A percentile compares a stretch with the other conserved stretches of the same genome.
Conservation (phyloP, 2,888 invertebrate species). For the Hirtodrosophila duncani region DNA sequence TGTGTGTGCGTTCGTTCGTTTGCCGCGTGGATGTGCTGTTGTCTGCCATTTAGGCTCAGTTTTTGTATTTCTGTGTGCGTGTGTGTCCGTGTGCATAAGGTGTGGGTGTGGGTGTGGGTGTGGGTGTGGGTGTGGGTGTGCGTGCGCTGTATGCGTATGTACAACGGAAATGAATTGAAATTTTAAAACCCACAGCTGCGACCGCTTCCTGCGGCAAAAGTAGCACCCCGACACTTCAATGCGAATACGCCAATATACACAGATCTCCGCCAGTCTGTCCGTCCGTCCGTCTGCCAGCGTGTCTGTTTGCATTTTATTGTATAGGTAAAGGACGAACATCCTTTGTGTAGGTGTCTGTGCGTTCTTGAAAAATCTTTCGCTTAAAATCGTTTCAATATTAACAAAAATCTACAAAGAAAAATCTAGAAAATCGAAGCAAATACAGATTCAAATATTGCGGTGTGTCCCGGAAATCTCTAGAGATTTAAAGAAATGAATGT, state of each 20-base stretch:
- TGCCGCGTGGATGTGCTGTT: slow-evolving; percentile 30
- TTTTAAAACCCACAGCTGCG: slow-evolving; percentile 74
- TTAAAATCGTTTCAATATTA: too few species aligned
- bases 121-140: slow-evolving; percentile 7
- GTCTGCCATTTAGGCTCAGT: slow-evolving; percentile 68
- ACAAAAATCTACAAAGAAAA: too few species aligned
- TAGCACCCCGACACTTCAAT: slow-evolving; percentile 59
- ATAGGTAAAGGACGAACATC: too few species aligned
- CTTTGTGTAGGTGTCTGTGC: slow-evolving; percentile 19
- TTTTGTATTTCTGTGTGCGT: slow-evolving; percentile 31
- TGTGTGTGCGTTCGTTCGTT: slow-evolving; percentile 23
- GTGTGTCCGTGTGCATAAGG: slow-evolving; percentile 3
- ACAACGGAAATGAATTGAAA: slow-evolving; percentile 73
- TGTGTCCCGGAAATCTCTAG: too few species aligned
- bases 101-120: not conserved
- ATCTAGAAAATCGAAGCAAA: too few species aligned
- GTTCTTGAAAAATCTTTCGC: slow-evolving; percentile 26
- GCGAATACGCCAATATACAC: slow-evolving; percentile 28
- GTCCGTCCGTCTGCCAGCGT: slow-evolving; percentile 21
- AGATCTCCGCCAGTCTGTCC: slow-evolving; percentile 18
- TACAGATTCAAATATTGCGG: too few species aligned
- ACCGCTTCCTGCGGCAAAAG: slow-evolving; percentile 72
- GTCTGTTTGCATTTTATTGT: too few species aligned
- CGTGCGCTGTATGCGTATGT: slow-evolving; percentile 37
- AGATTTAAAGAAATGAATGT: too few species aligned